These are phyloP conservation scores for Oasisia sp. DNA, from an alignment of 2,888 invertebrate genomes.

Conservation along the genomic window DNA sequence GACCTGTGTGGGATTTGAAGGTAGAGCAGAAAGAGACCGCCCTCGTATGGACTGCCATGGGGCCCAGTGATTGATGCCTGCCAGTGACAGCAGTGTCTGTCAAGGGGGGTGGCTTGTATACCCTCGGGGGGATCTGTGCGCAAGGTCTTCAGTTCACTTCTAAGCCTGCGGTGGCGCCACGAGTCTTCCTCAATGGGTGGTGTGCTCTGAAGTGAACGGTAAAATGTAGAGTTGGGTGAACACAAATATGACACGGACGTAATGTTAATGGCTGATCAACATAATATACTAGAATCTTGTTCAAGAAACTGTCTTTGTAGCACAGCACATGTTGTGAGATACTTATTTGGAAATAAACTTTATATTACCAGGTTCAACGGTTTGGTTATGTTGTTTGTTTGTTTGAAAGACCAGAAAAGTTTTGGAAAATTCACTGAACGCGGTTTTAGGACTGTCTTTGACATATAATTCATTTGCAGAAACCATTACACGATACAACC, in stretches of 20 bases:
- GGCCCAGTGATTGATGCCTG: slow-evolving; percentile 93
- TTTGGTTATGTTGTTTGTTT: too few relatives aligned
- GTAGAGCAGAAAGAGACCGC: slow-evolving; percentile 90
- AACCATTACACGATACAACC: neutral
- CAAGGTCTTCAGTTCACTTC: slow-evolving; percentile 76
- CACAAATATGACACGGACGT: neutral
- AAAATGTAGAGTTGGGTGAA: neutral
- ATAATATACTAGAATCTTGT: too few relatives aligned
- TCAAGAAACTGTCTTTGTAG: too few relatives aligned
- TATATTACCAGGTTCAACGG: too few relatives aligned
- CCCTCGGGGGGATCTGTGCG: slow-evolving; percentile 83
- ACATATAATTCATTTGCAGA: neutral
- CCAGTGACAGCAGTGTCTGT: slow-evolving; percentile 88
- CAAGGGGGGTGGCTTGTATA: slow-evolving; percentile 83
- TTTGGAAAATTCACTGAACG: neutral
- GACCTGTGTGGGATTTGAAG: slow-evolving; percentile 80
- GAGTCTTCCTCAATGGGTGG: slow-evolving; percentile 76
- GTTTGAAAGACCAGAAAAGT: too few relatives aligned
- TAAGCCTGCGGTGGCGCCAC: slow-evolving; percentile 83
- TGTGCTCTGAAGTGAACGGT: slow-evolving; percentile 41
- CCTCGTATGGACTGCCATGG: slow-evolving; percentile 91
- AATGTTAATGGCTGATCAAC: too few relatives aligned
- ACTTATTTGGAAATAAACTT: too few relatives aligned
- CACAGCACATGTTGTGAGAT: too few relatives aligned
- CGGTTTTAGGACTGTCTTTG: neutral